Conservation (phyloP, 2,113 vertebrate genomes). For the Polypterus bichir region DNA sequence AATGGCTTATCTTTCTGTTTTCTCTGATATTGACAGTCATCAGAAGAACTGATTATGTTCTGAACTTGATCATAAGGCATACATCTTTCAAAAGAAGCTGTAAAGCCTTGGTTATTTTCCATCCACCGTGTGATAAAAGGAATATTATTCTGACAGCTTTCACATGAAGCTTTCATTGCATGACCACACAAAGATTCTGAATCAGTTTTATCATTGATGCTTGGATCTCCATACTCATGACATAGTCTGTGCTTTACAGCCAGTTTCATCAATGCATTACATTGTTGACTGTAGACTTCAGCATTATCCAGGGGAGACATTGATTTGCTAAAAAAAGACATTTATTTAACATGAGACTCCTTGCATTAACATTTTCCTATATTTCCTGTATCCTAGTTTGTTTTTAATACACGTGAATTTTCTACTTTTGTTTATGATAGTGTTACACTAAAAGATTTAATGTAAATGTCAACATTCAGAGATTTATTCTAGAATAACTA, state of each 20-base stretch:
- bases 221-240: slow-evolving; percentile 54
- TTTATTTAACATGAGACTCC: slow-evolving; percentile 7
- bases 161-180: slow-evolving; percentile 19
- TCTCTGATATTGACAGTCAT: slow-evolving; percentile 23
- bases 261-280: slow-evolving; percentile 51
- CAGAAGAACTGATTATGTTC: slow-evolving; percentile 23
- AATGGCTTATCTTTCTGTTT: slow-evolving; percentile 22
- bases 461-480: no score
- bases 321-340: slow-evolving; percentile 32
- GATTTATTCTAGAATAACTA: no score
- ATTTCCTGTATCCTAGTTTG: no score
- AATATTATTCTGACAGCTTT: slow-evolving; percentile 24
- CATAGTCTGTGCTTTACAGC: slow-evolving; percentile 57
- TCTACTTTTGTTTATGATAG: no score
- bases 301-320: slow-evolving; percentile 33
- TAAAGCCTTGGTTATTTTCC: slow-evolving; percentile 27
- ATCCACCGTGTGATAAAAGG: slow-evolving; percentile 20
- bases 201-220: slow-evolving; percentile 25
- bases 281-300: slow-evolving; percentile 39
- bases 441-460: no score
- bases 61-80: slow-evolving; percentile 23
- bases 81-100: slow-evolving; percentile 30
- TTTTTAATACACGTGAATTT: no score
- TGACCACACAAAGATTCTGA: slow-evolving; percentile 26
- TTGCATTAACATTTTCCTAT: no score